These are phyloP conservation scores for Eugnorisma glareosa DNA, from an alignment of 2,888 invertebrate species.

Conservation along the genomic window DNA sequence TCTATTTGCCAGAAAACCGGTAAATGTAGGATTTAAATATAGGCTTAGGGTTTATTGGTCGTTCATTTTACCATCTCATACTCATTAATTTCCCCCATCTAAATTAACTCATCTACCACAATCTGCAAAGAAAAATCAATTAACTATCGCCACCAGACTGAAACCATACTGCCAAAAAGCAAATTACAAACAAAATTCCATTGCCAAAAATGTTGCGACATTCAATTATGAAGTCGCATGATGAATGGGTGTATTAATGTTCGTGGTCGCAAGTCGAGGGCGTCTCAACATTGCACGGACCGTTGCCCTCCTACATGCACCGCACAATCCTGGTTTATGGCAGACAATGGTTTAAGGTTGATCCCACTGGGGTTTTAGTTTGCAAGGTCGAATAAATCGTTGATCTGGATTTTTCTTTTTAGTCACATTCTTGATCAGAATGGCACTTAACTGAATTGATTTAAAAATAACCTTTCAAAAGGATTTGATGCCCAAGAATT, in stretches of 20 bases:
- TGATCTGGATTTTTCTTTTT: not conserved
- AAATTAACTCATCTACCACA: not conserved
- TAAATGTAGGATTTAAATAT: too few species aligned
- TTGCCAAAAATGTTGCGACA: slow-evolving; percentile 61
- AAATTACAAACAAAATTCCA: slow-evolving; percentile 52
- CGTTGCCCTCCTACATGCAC: slow-evolving; percentile 57
- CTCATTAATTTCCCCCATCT: too few species aligned
- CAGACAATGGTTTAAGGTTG: slow-evolving; percentile 50
- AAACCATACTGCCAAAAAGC: slow-evolving; percentile 43
- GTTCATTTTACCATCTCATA: too few species aligned
- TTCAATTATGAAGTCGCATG: slow-evolving; percentile 65
- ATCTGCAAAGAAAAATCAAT: slow-evolving; percentile 11
- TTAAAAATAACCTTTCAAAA: not conserved
- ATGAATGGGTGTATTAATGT: slow-evolving; percentile 64
- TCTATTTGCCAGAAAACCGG: too few species aligned
- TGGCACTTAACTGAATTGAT: not conserved
- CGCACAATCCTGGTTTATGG: slow-evolving; percentile 64
- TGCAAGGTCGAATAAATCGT: slow-evolving; percentile 2
- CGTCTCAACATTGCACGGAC: slow-evolving; percentile 62
- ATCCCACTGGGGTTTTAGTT: slow-evolving; percentile 20
- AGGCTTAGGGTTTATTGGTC: too few species aligned
- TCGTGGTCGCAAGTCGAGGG: slow-evolving; percentile 57
- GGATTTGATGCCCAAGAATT: not conserved
- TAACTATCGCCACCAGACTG: slow-evolving; percentile 21
- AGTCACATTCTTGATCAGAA: not conserved